Percentiles rank a stretch among this genome's conserved stretches.
Conservation (phyloP, 2,797 vertebrate genomes). For the Parauchenoglanis punctatus region DNA sequence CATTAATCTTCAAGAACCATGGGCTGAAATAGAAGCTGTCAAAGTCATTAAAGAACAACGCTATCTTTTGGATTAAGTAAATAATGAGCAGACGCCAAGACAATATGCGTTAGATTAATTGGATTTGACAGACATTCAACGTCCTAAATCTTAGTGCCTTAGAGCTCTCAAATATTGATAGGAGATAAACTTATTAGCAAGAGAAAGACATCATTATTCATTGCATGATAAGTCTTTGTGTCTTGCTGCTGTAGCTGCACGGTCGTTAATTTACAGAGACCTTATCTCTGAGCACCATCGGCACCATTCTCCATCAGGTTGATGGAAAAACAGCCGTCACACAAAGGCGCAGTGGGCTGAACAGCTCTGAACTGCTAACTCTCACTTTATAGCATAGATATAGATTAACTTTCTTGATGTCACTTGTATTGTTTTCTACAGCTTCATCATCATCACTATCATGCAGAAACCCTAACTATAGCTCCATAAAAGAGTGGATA, state of each 20-base stretch:
- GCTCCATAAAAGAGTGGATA: neutral
- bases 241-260: neutral
- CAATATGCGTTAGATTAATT: constrained; percentile 17
- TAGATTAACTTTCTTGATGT: constrained; percentile 12
- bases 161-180: neutral
- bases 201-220: constrained; percentile 3
- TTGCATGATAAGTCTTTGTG: neutral
- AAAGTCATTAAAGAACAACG: constrained; percentile 24
- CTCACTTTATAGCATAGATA: neutral
- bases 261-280: neutral
- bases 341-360: neutral
- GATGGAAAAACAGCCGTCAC: neutral
- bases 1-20: constrained; percentile 15
- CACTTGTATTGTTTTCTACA: constrained; percentile 20
- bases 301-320: neutral
- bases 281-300: neutral
- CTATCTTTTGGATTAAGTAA: constrained; percentile 24
- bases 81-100: constrained; percentile 14
- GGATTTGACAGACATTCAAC: constrained; percentile 34
- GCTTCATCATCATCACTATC: constrained; percentile 1
- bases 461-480: neutral
- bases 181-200: neutral
- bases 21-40: constrained; percentile 36
- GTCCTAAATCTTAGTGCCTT: neutral
- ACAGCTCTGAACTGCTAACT: neutral